These are phyloP conservation scores for Maconellicoccus hirsutus DNA, from an alignment of 1,140 invertebrate genomes.

Conservation along the genomic window DNA sequence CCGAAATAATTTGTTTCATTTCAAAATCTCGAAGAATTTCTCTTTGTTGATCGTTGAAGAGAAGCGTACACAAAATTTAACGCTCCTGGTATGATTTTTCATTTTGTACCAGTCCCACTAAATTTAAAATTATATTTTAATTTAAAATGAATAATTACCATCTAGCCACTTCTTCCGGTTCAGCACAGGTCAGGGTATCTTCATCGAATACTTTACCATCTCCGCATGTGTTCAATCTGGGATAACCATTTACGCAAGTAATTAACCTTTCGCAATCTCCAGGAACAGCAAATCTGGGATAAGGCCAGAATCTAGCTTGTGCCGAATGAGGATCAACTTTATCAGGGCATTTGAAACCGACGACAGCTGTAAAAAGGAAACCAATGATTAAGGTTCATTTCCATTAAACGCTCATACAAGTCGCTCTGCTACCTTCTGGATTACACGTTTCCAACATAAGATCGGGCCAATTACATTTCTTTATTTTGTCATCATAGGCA, in stretches of 20 bases:
- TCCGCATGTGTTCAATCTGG: conserved; percentile 71
- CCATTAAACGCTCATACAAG: too few relatives aligned
- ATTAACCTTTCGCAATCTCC: conserved; percentile 72
- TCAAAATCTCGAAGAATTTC: too few relatives aligned
- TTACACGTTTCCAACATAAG: conserved; percentile 67
- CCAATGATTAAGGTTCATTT: too few relatives aligned
- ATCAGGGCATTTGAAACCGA: conserved; percentile 60
- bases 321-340: conserved; percentile 46
- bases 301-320: conserved; percentile 78
- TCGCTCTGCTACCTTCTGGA: conserved; percentile 53
- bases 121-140: too few relatives aligned
- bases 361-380: conserved; percentile 48
- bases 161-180: conserved; percentile 47
- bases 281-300: conserved; percentile 70
- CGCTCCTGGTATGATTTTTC: too few relatives aligned
- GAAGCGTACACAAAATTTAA: too few relatives aligned
- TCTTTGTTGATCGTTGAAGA: too few relatives aligned
- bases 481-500: conserved; percentile 74
- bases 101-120: too few relatives aligned
- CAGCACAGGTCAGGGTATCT: conserved; percentile 65
- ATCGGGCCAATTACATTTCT: conserved; percentile 89
- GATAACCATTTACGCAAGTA: conserved; percentile 75
- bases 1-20: too few relatives aligned
- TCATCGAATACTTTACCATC: conserved; percentile 77
- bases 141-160: conserved; percentile 17